Evolutionary conservation across 2,113 vertebrate genomes (phyloP).

Genomic region (Phalacrocorax aristotelis): DNA sequence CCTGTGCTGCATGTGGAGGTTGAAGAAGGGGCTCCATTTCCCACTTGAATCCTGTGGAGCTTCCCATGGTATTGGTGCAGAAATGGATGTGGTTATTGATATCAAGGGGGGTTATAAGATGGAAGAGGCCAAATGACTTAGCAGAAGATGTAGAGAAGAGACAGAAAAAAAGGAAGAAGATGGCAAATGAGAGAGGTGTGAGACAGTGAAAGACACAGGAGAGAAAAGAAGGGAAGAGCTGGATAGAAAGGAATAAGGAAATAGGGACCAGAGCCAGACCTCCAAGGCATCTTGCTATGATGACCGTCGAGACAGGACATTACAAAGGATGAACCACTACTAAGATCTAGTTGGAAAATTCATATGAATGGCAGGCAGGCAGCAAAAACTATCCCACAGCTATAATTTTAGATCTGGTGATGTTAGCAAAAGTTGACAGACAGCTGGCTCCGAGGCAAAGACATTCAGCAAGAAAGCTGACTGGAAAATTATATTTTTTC

Average conservation of each 20-base stretch:
- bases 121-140: not conserved
- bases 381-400: not conserved
- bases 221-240: not conserved
- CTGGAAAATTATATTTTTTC: slow-evolving; percentile 6
- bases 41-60: accelerated
- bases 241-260: not conserved
- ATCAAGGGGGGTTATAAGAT: not conserved
- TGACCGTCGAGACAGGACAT: not conserved
- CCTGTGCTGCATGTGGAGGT: not conserved
- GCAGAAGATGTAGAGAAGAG: not conserved
- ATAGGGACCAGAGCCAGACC: not conserved
- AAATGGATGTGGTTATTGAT: not conserved
- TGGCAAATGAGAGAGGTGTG: not conserved
- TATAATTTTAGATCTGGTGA: slow-evolving; percentile 29
- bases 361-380: not conserved
- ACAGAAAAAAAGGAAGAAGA: not conserved
- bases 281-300: not conserved
- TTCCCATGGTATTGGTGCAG: not conserved
- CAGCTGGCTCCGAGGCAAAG: slow-evolving; percentile 23
- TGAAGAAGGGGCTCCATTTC: not conserved
- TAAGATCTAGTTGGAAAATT: not conserved
- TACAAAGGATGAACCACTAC: not conserved
- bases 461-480: slow-evolving; percentile 24
- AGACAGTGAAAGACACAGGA: not conserved
- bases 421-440: slow-evolving; percentile 12